Percentiles rank a stretch among this genome's conserved stretches.
phyloP scores from a whole-genome alignment of 2,888 invertebrate genomes.

The Orthosia gothica region DNA sequence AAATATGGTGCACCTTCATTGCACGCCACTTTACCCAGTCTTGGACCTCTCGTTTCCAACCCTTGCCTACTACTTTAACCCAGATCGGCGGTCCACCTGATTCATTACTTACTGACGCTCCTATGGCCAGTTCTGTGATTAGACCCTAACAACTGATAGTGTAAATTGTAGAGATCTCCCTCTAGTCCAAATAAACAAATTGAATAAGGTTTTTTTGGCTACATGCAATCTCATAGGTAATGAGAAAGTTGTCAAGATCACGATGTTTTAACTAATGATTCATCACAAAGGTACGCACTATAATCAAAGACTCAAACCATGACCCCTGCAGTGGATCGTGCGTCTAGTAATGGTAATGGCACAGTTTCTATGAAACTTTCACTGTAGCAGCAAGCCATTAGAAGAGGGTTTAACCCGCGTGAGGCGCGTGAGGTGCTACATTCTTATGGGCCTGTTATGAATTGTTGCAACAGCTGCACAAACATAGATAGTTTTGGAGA shows the following conservation, averaged over 20 bases:
- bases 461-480: not conserved
- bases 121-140: no score
- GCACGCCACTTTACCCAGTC: no score
- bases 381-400: not conserved
- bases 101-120: no score
- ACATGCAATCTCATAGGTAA: no score
- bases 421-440: not conserved
- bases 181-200: not conserved
- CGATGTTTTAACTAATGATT: not conserved
- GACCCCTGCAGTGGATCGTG: not conserved
- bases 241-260: not conserved
- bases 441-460: not conserved
- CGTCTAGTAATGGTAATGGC: not conserved
- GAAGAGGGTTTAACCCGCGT: constrained; percentile 25
- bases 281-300: not conserved
- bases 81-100: no score
- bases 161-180: no score
- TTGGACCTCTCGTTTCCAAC: no score
- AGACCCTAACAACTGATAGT: no score
- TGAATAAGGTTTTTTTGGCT: no score
- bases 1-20: no score
- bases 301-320: not conserved
- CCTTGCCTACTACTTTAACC: no score
- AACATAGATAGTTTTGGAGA: not conserved
- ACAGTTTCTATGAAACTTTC: constrained; percentile 26